phyloP scores from a whole-genome alignment of 2,113 vertebrate species.

The Hippoglossus stenolepis region DNA sequence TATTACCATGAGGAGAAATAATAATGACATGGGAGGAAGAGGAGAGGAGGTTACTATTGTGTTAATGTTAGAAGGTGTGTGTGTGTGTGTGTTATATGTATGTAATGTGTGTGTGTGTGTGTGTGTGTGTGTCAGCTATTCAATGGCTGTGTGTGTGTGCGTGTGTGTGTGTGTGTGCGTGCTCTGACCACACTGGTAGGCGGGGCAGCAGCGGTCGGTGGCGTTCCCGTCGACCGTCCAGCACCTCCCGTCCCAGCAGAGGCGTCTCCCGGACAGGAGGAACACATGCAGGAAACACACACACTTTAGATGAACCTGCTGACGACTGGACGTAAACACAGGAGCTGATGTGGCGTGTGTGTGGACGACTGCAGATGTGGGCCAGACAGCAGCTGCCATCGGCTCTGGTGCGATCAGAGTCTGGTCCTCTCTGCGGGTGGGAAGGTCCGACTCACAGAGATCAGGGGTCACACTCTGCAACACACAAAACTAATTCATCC shows the following conservation, averaged over 20 bases:
- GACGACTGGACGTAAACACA: background rate
- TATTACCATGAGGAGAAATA: no score
- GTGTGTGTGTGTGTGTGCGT: background rate
- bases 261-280: conserved; percentile 84
- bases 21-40: no score
- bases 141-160: no score
- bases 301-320: background rate
- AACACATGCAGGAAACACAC: conserved; percentile 81
- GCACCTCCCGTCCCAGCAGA: conserved; percentile 90
- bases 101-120: no score
- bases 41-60: no score
- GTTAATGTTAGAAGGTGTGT: no score
- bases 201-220: conserved; percentile 92
- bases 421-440: conserved; percentile 90
- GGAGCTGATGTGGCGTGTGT: background rate
- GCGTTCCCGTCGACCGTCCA: conserved; percentile 87
- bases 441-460: conserved; percentile 85
- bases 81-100: no score
- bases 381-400: conserved; percentile 91
- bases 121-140: no score
- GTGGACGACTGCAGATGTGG: conserved; percentile 89
- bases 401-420: conserved; percentile 84
- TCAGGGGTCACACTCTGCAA: conserved; percentile 93
- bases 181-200: conserved; percentile 90
- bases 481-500: background rate